Evolutionary conservation across 64 coral and sea anemone species (phyloP), one percentile per base, ranked within the genome.

Genomic region (Pachyseris speciosa): DNA sequence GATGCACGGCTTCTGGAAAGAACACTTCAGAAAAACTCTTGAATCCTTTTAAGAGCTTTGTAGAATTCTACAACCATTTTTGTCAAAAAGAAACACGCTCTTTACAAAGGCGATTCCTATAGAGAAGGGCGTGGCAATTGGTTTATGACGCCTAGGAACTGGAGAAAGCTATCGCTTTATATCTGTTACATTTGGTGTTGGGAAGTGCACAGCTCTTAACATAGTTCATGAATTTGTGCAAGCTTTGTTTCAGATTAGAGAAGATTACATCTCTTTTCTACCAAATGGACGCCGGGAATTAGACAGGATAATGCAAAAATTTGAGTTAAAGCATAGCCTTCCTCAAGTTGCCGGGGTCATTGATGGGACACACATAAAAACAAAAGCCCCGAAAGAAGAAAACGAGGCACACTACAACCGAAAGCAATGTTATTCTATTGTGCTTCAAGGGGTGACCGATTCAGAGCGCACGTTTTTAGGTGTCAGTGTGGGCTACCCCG

Each of bases 221-320:
- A 66, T 77, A 15, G n/a, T 59, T 42, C 52, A 67, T 6, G 38
- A 89, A 7, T 78, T 89, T 6, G 20, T 55, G 70, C 28, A 24
- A 19, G 61, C 78, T 19, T 37, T 91, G 28, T 22, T 83, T 69
- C 49, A 72, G 7, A 3, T 70, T 4, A 39, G 37, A 69, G 37
- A 83, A 72, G 88, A 91, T 50, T 91, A 50, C 41, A 91, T 91
- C 15, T 55, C 31, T 36, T 91, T 91, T 71, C 88, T 77, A 29
- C 1, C 27, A 9, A 59, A 38, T 43, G 45, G 67, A 28, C 33
- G n/a, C n/a, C n/a, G 50, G 64, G 88, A 72, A 39, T 69, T 79
- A 10, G 36, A 41, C 33, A 72, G 39, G 9, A 53, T 51, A 55
- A 91, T 91, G 36, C 39, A 72, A 0, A 79, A 71, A 40, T 72